A percentile compares a stretch with the other conserved stretches of the same genome.
Conservation (phyloP, 2,797 vertebrate genomes). For the Enteromius argenteus region DNA sequence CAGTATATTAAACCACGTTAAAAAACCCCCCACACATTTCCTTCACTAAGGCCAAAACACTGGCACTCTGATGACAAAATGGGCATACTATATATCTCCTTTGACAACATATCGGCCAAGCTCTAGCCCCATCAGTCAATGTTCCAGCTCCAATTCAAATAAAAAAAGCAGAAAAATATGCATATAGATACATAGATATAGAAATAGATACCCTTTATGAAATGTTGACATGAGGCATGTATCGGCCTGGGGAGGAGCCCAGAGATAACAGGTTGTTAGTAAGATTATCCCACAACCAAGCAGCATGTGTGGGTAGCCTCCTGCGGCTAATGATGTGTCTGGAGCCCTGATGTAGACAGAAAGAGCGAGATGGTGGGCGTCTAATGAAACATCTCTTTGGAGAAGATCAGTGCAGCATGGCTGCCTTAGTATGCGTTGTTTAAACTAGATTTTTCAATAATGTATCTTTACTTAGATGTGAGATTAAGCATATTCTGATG, state of each 20-base stretch:
- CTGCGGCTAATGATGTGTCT: slow-evolving; percentile 53
- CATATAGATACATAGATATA: slow-evolving; percentile 5
- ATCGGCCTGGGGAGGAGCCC: slow-evolving; percentile 6
- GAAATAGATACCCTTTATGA: slow-evolving; percentile 1
- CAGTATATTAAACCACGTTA: background rate
- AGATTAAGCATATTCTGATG: background rate
- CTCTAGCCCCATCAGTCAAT: background rate
- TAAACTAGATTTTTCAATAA: background rate
- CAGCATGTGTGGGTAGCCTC: slow-evolving; percentile 53
- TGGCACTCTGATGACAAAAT: background rate
- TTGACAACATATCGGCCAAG: background rate
- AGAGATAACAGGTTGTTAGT: slow-evolving; percentile 48
- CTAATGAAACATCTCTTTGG: slow-evolving; percentile 25
- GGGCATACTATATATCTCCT: background rate
- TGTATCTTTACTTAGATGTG: background rate
- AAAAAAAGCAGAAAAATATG: slow-evolving; percentile 5
- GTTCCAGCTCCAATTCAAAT: background rate
- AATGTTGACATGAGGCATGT: slow-evolving; percentile 3
- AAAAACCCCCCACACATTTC: background rate
- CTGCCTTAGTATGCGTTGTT: background rate
- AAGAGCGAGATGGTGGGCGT: slow-evolving; percentile 41
- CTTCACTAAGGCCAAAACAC: background rate
- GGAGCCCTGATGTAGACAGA: slow-evolving; percentile 44
- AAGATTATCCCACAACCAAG: slow-evolving; percentile 35
- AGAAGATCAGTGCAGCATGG: slow-evolving; percentile 28